Evolutionary conservation across 2,113 vertebrate genomes (phyloP).

Genomic region (Triplophysa rosa): DNA sequence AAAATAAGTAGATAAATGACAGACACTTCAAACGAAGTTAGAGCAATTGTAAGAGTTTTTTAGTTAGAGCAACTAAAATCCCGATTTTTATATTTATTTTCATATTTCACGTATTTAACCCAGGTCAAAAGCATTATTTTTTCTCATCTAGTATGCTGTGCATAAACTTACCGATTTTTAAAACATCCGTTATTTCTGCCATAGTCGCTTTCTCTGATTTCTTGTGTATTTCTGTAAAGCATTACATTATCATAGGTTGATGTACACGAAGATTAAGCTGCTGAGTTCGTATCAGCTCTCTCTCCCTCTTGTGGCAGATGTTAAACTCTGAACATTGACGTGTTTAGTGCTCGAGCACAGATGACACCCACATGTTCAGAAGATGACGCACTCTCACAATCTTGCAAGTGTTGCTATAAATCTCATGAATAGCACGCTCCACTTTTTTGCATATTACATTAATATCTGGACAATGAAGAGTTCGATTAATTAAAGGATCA

Average conservation of each 20-base stretch:
- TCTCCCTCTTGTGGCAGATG: slow-evolving; percentile 25
- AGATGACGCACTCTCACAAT: not conserved
- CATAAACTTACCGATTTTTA: not conserved
- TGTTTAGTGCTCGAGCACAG: not conserved
- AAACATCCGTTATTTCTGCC: not conserved
- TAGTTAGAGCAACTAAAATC: too few species aligned
- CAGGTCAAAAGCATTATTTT: not conserved
- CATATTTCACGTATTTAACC: not conserved
- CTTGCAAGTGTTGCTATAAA: too few species aligned
- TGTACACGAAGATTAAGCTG: not conserved
- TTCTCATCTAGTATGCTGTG: not conserved
- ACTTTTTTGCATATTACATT: not conserved
- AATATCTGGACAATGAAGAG: too few species aligned
- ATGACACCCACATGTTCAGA: not conserved
- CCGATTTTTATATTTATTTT: not conserved
- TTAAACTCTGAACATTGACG: not conserved
- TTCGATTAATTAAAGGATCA: too few species aligned
- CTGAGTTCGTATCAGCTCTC: not conserved
- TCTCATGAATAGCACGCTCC: too few species aligned
- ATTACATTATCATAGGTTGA: not conserved
- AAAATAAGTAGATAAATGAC: not conserved
- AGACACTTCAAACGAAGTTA: not conserved
- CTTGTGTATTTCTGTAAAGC: not conserved
- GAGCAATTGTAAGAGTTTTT: too few species aligned
- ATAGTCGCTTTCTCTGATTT: not conserved